These are phyloP conservation scores for Ennomos fuscantarius DNA, from an alignment of 2,888 invertebrate genomes.

Conservation along the genomic window DNA sequence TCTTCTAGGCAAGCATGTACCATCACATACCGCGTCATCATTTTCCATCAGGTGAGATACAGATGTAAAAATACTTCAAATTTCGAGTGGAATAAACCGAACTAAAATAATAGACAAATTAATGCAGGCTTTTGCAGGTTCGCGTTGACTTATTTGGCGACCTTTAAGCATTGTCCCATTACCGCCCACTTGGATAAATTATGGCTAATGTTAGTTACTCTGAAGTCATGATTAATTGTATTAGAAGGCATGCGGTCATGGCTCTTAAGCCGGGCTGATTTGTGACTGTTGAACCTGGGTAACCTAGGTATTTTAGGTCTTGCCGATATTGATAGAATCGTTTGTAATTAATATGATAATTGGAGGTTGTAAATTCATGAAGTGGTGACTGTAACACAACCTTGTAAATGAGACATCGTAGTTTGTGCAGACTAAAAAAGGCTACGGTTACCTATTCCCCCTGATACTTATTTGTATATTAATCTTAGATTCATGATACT, in stretches of 20 bases:
- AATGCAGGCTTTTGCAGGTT: too few relatives aligned
- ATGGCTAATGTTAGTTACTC: constrained; percentile 4
- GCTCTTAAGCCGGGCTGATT: constrained; percentile 8
- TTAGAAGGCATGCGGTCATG: constrained; percentile 12
- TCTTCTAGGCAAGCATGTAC: too few relatives aligned
- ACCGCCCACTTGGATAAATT: constrained; percentile 15
- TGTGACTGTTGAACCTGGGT: constrained; percentile 11
- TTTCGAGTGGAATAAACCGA: too few relatives aligned
- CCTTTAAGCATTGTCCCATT: constrained; percentile 11
- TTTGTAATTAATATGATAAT: constrained; percentile 13
- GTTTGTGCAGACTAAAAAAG: too few relatives aligned
- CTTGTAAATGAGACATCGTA: background rate
- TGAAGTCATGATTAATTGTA: constrained; percentile 15
- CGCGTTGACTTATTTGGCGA: constrained; percentile 6
- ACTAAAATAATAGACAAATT: too few relatives aligned
- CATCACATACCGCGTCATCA: too few relatives aligned
- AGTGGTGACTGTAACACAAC: background rate
- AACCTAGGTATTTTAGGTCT: background rate
- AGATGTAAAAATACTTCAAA: too few relatives aligned
- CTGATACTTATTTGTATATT: too few relatives aligned
- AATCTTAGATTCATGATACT: too few relatives aligned
- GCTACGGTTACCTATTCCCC: too few relatives aligned
- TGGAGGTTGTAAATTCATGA: background rate
- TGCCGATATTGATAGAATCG: constrained; percentile 7
- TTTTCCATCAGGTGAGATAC: too few relatives aligned